phyloP scores from a whole-genome alignment of 2,888 invertebrate genomes.

The Dasysyrphus albostriatus region DNA sequence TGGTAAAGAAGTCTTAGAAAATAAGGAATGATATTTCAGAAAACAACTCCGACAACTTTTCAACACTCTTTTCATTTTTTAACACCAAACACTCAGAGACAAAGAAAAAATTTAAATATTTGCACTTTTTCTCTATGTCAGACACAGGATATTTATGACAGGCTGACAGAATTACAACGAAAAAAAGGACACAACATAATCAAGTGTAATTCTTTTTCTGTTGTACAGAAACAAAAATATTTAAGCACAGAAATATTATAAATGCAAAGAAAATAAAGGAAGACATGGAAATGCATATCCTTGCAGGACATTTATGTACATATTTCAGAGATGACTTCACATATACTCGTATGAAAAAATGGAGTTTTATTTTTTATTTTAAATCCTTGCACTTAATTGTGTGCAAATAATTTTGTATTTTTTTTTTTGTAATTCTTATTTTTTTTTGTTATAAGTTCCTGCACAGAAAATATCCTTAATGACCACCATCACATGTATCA shows the following conservation, averaged over 20 bases:
- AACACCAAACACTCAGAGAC: background rate
- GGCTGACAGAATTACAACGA: constrained; percentile 49
- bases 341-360: constrained; percentile 59
- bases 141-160: constrained; percentile 56
- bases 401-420: constrained; percentile 55
- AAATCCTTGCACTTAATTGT: constrained; percentile 75
- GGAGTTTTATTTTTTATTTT: background rate
- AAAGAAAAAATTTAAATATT: background rate
- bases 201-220: constrained; percentile 54
- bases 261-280: constrained; percentile 43
- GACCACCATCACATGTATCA: constrained; percentile 54
- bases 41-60: constrained; percentile 15
- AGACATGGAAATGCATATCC: constrained; percentile 67
- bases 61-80: constrained; percentile 2
- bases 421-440: constrained; percentile 18
- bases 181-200: constrained; percentile 62
- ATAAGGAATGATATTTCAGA: background rate
- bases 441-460: constrained; percentile 30
- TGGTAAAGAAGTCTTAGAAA: background rate
- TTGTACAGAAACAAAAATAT: constrained; percentile 15
- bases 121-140: constrained; percentile 3
- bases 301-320: constrained; percentile 60
- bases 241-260: background rate
- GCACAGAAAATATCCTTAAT: constrained; percentile 66
- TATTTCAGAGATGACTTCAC: constrained; percentile 72